These are phyloP conservation scores for Crypturellus tataupa DNA, from an alignment of 2,797 vertebrate species.

Conservation along the genomic window DNA sequence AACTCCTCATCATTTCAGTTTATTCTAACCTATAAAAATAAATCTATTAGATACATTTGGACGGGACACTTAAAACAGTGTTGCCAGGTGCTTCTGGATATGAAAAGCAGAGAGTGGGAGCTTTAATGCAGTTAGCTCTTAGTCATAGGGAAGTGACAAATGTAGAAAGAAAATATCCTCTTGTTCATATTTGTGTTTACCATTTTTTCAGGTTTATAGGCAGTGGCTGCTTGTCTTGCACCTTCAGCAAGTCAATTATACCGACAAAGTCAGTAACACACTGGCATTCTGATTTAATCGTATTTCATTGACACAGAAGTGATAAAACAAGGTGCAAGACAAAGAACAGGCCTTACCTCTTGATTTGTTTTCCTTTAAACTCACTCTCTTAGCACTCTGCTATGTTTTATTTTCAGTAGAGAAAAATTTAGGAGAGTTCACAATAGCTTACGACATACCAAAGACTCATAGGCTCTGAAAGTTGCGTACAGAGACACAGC, in stretches of 20 bases:
- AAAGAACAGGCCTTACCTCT: neutral
- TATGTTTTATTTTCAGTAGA: neutral
- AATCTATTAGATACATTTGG: neutral
- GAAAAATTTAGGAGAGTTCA: neutral
- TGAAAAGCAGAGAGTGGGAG: constrained; percentile 7
- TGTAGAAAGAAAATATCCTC: neutral
- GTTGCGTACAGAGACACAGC: neutral
- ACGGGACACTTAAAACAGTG: neutral
- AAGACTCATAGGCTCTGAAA: neutral
- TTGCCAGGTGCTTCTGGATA: constrained; percentile 27
- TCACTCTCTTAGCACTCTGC: neutral
- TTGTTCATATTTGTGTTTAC: constrained; percentile 4
- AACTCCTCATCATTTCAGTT: neutral
- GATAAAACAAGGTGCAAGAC: neutral
- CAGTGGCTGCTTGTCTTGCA: neutral
- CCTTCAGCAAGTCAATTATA: neutral
- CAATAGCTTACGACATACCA: neutral
- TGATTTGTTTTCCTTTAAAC: neutral
- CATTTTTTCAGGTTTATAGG: neutral
- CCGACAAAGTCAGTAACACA: neutral
- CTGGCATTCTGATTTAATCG: neutral
- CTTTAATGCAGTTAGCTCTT: constrained; percentile 23
- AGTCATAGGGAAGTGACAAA: neutral
- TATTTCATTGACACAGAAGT: neutral
- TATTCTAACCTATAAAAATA: neutral